Base-by-base conservation (phyloP, 2,797 vertebrate species). In the Crenuchus spilurus region DNA sequence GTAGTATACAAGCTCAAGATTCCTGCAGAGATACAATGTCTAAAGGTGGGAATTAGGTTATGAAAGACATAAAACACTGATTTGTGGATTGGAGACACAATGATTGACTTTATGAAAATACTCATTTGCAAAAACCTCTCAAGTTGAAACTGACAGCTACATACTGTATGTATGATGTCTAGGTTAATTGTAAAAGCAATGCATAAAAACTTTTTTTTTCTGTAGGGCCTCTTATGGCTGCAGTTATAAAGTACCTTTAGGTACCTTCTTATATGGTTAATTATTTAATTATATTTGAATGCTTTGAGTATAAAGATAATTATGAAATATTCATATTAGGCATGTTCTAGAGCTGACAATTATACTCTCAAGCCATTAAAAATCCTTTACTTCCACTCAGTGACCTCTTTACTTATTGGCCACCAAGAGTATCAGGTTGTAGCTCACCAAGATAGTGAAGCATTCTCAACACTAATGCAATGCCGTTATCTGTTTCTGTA, bases 1-100 rank as follows among this genome's bases (percentile, higher is more conserved):
- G 67, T 41, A 44, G 31, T 74, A 67, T 77, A 75, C n/a, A 80
- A 62, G 39, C 48, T 24, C 4, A 16, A 46, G 65, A 57, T 55
- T 72, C 33, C 24, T 55, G 10, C n/a, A 1, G 46, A 72, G 51
- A 48, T 28, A 42, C 7, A 28, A 13, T 52, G 18, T 49, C 2
- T 31, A 10, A 37, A 48, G 46, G 33, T 74, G n/a, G 49, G 48
- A 78, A 55, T 62, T 55, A 51, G 20, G 10, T 61, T 61, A 51
- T 64, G 46, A 33, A 51, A 58, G 9, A 58, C 22, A 31, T 54
- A 11, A n/a, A 41, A 31, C 30, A 60, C 72, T 73, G 69, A 66
- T 64, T 35, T 69, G 30, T 33, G 20, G 31, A 78, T 42, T 4
- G 42, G 28, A 6, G 13, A 28, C 73, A 51, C 73, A 52, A n/a